Evolutionary conservation across 2,888 invertebrate genomes (phyloP), one percentile per base, ranked within the genome.

Genomic region (Yponomeuta sedellus): DNA sequence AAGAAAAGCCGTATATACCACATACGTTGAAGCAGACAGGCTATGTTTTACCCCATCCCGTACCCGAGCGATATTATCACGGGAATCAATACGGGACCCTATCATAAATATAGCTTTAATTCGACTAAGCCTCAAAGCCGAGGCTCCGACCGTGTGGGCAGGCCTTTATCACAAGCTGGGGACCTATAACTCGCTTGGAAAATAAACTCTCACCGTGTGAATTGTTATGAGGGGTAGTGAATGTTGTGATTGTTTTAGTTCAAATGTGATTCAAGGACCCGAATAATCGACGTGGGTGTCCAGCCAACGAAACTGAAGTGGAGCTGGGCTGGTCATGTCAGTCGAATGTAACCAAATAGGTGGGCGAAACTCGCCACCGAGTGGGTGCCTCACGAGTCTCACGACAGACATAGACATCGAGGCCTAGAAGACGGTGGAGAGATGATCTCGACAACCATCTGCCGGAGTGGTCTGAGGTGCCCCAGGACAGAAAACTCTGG

Each of bases 101-200:
- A 72, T 73, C 73, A 77, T 76, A 77, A 76, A 77, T 77, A 77
- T 70, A 71, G 73, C 71, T 75, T 75, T 74, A 74, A 74, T 74
- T 74, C 69, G 56, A 57, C 68, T 68, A 68, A 68, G 56, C 59
- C 52, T 10, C 16, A 8, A 28, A n/a, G 28, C 57, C n/a, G 44
- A 8, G 19, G 58, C 58, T 16, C 58, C 20, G 63, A 44, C 40
- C n/a, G 61, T 25, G 20, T 28, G 61, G 61, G 12, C 44, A 19
- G 58, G 64, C 64, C 25, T 22, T 64, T 64, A 64, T 57, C 56
- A 28, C 56, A 10, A n/a, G 25, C 22, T 22, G 1, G 64, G 64
- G 64, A 64, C 25, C 34, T 52, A 64, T 64, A 64, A 64, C 64
- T 28, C 19, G 64, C 10, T 56, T 28, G n/a, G 56, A 56, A 52